Conservation (phyloP, 2,113 vertebrate species). For the Ameiurus melas region DNA sequence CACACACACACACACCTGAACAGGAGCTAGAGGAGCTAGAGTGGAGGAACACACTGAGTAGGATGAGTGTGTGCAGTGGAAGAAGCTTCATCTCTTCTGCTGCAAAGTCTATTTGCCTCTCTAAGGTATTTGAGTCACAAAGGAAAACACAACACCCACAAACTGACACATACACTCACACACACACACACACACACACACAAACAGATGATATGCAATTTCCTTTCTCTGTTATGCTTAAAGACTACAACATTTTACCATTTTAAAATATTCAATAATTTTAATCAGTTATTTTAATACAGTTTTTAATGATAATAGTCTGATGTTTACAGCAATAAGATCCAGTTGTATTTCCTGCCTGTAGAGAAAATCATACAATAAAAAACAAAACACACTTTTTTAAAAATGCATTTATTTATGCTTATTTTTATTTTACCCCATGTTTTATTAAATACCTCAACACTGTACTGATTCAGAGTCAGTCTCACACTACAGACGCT, state of each 20-base stretch:
- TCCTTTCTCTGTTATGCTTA: no score
- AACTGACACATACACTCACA: not conserved
- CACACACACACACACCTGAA: conserved; percentile 10
- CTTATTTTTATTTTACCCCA: no score
- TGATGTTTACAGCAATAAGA: no score
- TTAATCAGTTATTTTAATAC: no score
- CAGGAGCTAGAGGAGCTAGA: not conserved
- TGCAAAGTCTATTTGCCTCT: not conserved
- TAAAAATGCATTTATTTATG: no score
- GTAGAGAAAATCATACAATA: no score
- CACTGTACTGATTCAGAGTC: not conserved
- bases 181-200: not conserved
- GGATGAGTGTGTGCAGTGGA: conserved; percentile 5
- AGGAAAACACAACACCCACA: not conserved
- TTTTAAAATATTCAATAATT: no score
- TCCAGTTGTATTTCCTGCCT: no score
- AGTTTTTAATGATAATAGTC: no score
- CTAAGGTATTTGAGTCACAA: not conserved
- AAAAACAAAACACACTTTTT: no score
- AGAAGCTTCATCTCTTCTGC: conserved; percentile 19
- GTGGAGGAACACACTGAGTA: not conserved
- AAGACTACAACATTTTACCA: no score
- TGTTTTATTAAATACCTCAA: not conserved
- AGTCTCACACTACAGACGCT: not conserved
- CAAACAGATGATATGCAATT: no score